Evolutionary conservation across 2,113 vertebrate genomes (phyloP).

Genomic region (Arizona elegans): DNA sequence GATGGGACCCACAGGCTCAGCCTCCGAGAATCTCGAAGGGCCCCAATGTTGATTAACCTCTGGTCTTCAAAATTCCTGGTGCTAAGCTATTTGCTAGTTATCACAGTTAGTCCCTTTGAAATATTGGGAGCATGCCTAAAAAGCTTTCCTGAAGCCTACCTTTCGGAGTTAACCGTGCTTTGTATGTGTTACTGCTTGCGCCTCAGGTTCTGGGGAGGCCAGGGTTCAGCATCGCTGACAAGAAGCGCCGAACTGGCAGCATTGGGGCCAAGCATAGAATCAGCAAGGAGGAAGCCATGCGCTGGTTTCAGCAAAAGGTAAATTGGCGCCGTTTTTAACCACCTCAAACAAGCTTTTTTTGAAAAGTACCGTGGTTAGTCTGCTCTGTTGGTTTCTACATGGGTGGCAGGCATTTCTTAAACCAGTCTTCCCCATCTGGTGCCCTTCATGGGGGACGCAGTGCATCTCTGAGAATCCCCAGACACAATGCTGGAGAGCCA

Average conservation of each 20-base stretch:
- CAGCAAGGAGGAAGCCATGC: conserved; percentile 97
- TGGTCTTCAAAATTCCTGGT: not conserved
- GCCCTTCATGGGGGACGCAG: not conserved
- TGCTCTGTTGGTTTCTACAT: not conserved
- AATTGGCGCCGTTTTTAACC: not conserved
- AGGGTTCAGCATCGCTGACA: conserved; percentile 97
- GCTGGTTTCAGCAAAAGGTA: conserved; percentile 99
- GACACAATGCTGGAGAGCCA: not conserved
- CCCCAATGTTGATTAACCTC: not conserved
- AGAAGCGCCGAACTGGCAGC: conserved; percentile 92
- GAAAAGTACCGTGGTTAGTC: not conserved
- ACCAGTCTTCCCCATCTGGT: not conserved
- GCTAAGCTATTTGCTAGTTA: not conserved
- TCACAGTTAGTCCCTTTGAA: not conserved
- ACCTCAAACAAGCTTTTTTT: too few species aligned
- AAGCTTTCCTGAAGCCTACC: not conserved
- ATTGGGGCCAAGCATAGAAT: conserved; percentile 97
- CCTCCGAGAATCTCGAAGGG: not conserved
- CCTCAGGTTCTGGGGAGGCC: conserved; percentile 93
- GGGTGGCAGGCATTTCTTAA: not conserved
- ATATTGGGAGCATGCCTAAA: not conserved
- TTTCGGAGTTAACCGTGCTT: not conserved
- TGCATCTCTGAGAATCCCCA: not conserved
- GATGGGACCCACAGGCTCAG: not conserved
- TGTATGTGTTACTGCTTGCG: conserved; percentile 25